Evolutionary conservation across 2,888 invertebrate genomes (phyloP), one percentile per base, ranked within the genome.

Genomic region (Dioctria linearis): DNA sequence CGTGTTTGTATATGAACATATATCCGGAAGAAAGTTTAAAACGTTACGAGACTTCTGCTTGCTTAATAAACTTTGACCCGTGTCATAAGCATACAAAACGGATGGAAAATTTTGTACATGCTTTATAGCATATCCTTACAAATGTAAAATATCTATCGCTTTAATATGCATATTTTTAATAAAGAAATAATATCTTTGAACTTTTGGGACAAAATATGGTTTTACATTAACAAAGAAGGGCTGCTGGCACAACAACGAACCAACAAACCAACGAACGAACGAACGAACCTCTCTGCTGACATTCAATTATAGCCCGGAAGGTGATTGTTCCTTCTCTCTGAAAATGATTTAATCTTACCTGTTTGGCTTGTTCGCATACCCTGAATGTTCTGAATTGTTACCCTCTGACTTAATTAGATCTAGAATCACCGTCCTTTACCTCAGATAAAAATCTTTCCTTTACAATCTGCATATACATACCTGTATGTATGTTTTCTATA

Each of bases 321-420:
- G 51, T 51, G 51, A 49, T 51, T 51, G n/a, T 37, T 9, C 69
- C 69, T 51, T 39, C 39, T 39, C 69, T 39, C 51, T 54, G 69
- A 5, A 39, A 51, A 69, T 69, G 69, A 69, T 69, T 69, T 69
- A 69, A 69, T 69, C 69, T 51, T 51, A 8, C 37, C 49, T 46
- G 51, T 37, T 11, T 13, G 25, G 13, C 25, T n/a, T 51, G 37
- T 37, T 37, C 51, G 39, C 51, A 39, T 61, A 37, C 25, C 61
- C 61, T 39, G 13, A 54, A 9, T 39, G 5, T 9, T 11, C 37
- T 40, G 37, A 9, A 65, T 65, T 4, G 25, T 25, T 3, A 51
- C 69, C 69, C 51, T 61, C 51, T n/a, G 9, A 69, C 51, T 69
- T 69, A 69, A 69, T 69, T 69, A 69, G 69, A 51, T 69, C 69